These are phyloP conservation scores for Eulemur macaco DNA, from an alignment of 2,113 vertebrate genomes.

Conservation along the genomic window DNA sequence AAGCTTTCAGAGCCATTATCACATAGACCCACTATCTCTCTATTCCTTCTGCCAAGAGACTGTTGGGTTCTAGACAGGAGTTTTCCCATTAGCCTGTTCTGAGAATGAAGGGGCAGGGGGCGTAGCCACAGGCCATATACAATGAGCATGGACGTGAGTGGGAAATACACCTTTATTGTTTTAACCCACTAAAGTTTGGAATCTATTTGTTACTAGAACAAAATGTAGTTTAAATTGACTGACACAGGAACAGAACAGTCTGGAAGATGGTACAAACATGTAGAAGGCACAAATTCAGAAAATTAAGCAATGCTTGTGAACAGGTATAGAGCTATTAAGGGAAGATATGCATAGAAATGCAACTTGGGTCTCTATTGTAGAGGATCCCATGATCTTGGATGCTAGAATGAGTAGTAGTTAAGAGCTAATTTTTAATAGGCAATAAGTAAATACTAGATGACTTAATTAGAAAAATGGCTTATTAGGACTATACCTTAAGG, in stretches of 20 bases:
- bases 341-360: background rate
- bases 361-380: accelerated
- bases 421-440: background rate
- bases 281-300: background rate
- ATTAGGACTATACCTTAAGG: background rate
- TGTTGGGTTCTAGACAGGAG: background rate
- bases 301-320: background rate
- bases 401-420: background rate
- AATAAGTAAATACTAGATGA: background rate
- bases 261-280: background rate
- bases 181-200: background rate
- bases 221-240: background rate
- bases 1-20: background rate
- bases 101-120: background rate
- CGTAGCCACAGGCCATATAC: background rate
- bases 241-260: background rate
- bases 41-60: background rate
- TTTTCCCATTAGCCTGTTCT: background rate
- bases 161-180: background rate
- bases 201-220: background rate
- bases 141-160: background rate
- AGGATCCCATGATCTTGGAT: background rate
- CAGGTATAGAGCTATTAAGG: background rate
- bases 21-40: background rate
- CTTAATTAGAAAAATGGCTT: background rate